Evolutionary conservation across 2,888 invertebrate species (phyloP).

Genomic region (Drosophila meridiana): DNA sequence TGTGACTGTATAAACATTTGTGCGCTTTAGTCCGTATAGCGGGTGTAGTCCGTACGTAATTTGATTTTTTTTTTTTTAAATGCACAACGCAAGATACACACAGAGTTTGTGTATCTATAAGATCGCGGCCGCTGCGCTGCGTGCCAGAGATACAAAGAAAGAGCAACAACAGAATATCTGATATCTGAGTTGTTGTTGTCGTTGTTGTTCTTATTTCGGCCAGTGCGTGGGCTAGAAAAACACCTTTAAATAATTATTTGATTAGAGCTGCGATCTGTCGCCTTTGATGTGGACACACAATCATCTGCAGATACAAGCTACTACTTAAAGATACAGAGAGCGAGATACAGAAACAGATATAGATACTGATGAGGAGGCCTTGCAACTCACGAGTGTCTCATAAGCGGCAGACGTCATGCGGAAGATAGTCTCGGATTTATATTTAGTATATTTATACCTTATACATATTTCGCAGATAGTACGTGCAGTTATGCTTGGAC

Average conservation of each 20-base stretch:
- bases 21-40: slow-evolving; percentile 45
- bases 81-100: slow-evolving; percentile 63
- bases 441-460: slow-evolving; percentile 19
- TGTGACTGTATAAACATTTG: slow-evolving; percentile 69
- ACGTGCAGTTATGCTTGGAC: slow-evolving; percentile 77
- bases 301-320: slow-evolving; percentile 12
- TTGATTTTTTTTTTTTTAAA: slow-evolving; percentile 66
- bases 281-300: slow-evolving; percentile 25
- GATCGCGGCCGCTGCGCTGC: slow-evolving; percentile 44
- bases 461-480: slow-evolving; percentile 50
- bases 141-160: slow-evolving; percentile 37
- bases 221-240: slow-evolving; percentile 48
- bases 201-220: slow-evolving; percentile 39
- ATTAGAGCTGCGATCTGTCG: slow-evolving; percentile 25
- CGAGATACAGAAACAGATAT: slow-evolving; percentile 9
- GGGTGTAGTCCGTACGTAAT: slow-evolving; percentile 71
- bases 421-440: slow-evolving; percentile 54
- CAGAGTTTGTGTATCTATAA: slow-evolving; percentile 54
- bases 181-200: slow-evolving; percentile 18
- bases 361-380: neutral
- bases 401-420: slow-evolving; percentile 61
- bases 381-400: slow-evolving; percentile 1
- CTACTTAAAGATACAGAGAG: slow-evolving; percentile 1
- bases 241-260: slow-evolving; percentile 44
- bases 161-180: slow-evolving; percentile 44